Base-by-base conservation (phyloP, 2,888 invertebrate genomes). In the Colostygia pectinataria region DNA sequence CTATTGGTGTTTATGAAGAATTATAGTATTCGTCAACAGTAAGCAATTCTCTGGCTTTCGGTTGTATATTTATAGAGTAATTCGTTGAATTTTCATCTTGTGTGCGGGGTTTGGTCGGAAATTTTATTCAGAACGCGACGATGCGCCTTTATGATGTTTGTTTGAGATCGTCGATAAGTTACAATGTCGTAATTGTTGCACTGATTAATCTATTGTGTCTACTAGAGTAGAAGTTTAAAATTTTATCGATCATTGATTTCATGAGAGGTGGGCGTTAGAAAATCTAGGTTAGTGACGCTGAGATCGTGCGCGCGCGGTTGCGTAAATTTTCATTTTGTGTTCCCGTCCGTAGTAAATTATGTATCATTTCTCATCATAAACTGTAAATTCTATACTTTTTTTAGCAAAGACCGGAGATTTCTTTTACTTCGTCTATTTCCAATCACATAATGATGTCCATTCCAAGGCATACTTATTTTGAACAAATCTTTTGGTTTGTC, bases 281-380 rank as follows among this genome's bases (percentile, higher is more conserved):
- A 53, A 53, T 58, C 49, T 55, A 57, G 60, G 50, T 5, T 6
- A 18, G 18, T 18, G 4, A 4, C 18, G 2, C 4, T 18, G 18
- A 18, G 18, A 18, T 18, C 69, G 69, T 70, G 79, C 71, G 84
- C 74, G 83, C 81, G 76, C 59, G 78, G 76, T 63, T 50, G 10
- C 29, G 24, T 44, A 27, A 55, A 48, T 66, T 68, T 69, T 63
- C 61, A 59, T 70, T 81, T 87, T 88, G 78, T 85, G 85, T 88
- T 89, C 88, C 89, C 89, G 89, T 89, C 89, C 89, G 74, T 88
- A 87, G 84, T 57, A 64, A 80, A 74, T 83, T 85, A 84, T 63
- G 63, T 72, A 70, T 70, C 62, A 70, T 71, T 62, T 70, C 53
- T 58, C 65, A 71, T 65, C 61, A 53, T 33, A 55, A 61, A 56